phyloP scores from a whole-genome alignment of 2,113 vertebrate species.

The Pelusios castaneus region DNA sequence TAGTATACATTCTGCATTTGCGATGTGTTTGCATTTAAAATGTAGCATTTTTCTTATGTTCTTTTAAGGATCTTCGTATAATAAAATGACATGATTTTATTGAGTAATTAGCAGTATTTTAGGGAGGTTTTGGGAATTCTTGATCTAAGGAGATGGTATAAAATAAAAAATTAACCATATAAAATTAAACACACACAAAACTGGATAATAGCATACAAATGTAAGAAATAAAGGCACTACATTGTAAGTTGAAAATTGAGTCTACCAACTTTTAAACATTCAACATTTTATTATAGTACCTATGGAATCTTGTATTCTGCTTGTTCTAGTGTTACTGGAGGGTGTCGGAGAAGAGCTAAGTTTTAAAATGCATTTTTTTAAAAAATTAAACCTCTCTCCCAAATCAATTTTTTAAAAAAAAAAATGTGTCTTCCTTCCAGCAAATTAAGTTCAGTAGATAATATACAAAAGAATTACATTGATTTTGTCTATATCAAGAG shows the following conservation, averaged over 20 bases:
- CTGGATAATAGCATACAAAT: neutral
- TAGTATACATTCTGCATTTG: neutral
- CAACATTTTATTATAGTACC: neutral
- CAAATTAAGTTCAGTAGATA: slow-evolving; percentile 48
- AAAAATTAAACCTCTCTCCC: slow-evolving; percentile 48
- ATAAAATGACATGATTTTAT: neutral
- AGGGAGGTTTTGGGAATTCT: neutral
- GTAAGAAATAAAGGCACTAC: neutral
- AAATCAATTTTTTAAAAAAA: slow-evolving; percentile 8
- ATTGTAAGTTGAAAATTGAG: neutral
- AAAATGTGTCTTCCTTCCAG: slow-evolving; percentile 13
- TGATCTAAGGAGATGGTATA: too few species aligned
- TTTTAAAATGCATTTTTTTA: slow-evolving; percentile 36
- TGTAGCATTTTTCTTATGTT: neutral
- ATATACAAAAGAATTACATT: slow-evolving; percentile 51
- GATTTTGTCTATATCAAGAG: slow-evolving; percentile 35
- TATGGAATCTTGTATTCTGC: neutral
- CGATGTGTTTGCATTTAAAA: neutral
- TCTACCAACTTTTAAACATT: neutral
- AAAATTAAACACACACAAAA: neutral
- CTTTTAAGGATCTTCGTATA: neutral
- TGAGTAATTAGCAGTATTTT: neutral
- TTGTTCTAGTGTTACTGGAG: slow-evolving; percentile 7
- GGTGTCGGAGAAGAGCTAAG: neutral
- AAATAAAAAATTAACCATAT: neutral